Evolutionary conservation across 2,888 invertebrate genomes (phyloP), one percentile per base, ranked within the genome.

Genomic region (Ceratothoa steindachneri): DNA sequence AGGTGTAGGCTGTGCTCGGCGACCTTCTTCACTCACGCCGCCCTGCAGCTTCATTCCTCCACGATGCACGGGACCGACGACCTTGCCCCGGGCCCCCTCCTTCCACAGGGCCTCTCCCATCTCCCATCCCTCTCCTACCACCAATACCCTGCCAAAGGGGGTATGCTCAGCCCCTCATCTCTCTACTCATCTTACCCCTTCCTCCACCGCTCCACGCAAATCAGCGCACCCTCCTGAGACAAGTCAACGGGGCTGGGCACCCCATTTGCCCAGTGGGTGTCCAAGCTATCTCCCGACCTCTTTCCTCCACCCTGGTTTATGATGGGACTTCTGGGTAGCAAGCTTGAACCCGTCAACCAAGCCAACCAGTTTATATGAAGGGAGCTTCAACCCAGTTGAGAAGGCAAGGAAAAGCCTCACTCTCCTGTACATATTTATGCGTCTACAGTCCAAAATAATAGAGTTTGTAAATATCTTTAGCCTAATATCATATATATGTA

Each of bases 121-220:
- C 77, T 69, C 28, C 52, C 73, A 1, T 71, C 55, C 31, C 29
- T 41, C 7, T 9, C 65, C 28, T 15, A 55, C 55, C 27, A 30
- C 70, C 41, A 65, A 60, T 30, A 72, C 65, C 27, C 73, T 24
- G 1, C 60, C n/a, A 60, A 60, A n/a, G 22, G 22, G 27, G 60
- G 60, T 15, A 60, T 60, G 60, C 22, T 60, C 12, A 60, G 60
- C 27, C 60, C 60, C 1, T 60, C 60, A 22, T 60, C 60, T 12
- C 24, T 60, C 2, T 60, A 60, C 24, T 24, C 68, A 30, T 19
- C 72, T n/a, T 67, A 29, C 5, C 67, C 67, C 22, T 72, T 79
- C 52, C 72, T 79, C 22, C 79, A 76, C 52, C 75, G 76, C 19
- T 76, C 76, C n/a, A 73, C 73, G 27, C 79, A 78, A 60, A 78